phyloP scores from a whole-genome alignment of 2,113 vertebrate genomes.

The Microcebus murinus region DNA sequence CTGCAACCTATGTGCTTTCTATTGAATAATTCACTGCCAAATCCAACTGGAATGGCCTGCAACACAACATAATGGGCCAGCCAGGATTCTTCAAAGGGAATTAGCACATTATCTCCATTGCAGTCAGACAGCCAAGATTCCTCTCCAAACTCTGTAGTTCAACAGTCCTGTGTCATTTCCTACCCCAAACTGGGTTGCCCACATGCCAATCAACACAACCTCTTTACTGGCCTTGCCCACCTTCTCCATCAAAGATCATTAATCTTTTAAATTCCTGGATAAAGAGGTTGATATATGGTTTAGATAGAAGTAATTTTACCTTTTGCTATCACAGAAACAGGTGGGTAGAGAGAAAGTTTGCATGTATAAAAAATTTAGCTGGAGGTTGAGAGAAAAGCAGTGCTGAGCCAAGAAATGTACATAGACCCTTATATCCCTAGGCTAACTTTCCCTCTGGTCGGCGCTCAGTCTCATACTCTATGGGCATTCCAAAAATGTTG shows the following conservation, averaged over 20 bases:
- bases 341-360: neutral
- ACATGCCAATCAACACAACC: neutral
- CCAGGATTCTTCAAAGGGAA: neutral
- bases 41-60: neutral
- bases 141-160: neutral
- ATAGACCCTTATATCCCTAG: neutral
- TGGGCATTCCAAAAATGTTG: neutral
- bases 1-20: neutral
- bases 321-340: neutral
- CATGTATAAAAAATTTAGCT: neutral
- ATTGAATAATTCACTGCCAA: neutral
- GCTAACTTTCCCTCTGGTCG: neutral
- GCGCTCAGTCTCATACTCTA: neutral
- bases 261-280: neutral
- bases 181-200: neutral
- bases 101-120: slow-evolving; percentile 36
- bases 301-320: neutral
- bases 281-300: neutral
- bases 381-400: neutral
- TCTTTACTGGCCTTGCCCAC: neutral
- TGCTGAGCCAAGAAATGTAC: neutral
- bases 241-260: neutral
- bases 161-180: neutral
- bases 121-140: neutral
- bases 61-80: neutral